Conservation (phyloP, 2,797 vertebrate species). For the Enteromius viviparus region DNA sequence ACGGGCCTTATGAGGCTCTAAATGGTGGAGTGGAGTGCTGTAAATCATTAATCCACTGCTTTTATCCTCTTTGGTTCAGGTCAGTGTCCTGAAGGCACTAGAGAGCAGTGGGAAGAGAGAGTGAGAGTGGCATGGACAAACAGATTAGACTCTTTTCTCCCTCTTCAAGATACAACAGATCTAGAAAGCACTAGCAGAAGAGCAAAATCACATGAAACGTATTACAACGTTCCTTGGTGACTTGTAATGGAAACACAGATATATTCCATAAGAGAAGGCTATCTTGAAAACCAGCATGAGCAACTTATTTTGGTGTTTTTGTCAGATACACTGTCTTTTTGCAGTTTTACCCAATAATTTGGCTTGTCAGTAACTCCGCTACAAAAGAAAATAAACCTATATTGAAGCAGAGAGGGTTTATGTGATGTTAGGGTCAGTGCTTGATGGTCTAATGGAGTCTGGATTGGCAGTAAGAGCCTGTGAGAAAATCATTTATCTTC, state of each 20-base stretch:
- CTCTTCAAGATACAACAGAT: neutral
- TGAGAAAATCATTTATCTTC: constrained; percentile 10
- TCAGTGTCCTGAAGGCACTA: constrained; percentile 69
- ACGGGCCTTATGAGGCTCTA: constrained; percentile 75
- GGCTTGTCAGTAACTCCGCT: neutral
- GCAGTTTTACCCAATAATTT: neutral
- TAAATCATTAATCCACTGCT: constrained; percentile 80
- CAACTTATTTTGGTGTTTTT: neutral
- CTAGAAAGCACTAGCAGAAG: constrained; percentile 16
- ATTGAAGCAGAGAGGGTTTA: neutral
- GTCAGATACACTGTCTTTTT: neutral
- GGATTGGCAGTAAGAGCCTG: constrained; percentile 18
- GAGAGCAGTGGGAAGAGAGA: constrained; percentile 53
- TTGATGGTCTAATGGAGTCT: constrained; percentile 35
- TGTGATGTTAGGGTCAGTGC: constrained; percentile 13
- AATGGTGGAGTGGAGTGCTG: constrained; percentile 73
- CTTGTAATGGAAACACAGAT: constrained; percentile 46
- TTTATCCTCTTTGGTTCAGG: constrained; percentile 76
- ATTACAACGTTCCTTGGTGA: constrained; percentile 40
- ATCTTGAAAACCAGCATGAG: constrained; percentile 16
- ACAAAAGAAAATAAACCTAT: constrained; percentile 10
- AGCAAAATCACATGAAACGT: constrained; percentile 48
- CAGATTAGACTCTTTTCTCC: constrained; percentile 51
- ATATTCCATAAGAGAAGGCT: constrained; percentile 16
- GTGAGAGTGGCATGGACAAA: constrained; percentile 54